Conservation (phyloP, 2,888 invertebrate species). For the Abscondita cerata region DNA sequence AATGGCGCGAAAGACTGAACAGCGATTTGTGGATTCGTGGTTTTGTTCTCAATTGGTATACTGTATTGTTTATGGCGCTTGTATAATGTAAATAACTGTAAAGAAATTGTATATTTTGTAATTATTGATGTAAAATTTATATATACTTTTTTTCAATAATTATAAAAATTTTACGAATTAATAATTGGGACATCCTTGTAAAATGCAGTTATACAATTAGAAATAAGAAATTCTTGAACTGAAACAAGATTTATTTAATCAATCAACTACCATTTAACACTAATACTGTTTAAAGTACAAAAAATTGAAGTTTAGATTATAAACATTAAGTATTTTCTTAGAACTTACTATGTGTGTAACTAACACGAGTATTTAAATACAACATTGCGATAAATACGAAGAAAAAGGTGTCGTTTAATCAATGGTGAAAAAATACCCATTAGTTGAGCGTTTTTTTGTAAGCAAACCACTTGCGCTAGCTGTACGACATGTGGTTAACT, state of each 20-base stretch:
- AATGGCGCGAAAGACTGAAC: too few species aligned
- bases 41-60: too few species aligned
- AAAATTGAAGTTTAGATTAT: slow-evolving; percentile 51
- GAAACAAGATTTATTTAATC: slow-evolving; percentile 56
- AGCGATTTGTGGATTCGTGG: too few species aligned
- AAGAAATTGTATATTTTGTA: slow-evolving; percentile 27
- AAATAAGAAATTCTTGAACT: slow-evolving; percentile 38
- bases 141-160: slow-evolving; percentile 6
- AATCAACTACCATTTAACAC: slow-evolving; percentile 52
- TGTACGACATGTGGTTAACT: slow-evolving; percentile 37
- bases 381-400: slow-evolving; percentile 48
- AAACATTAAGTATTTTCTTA: slow-evolving; percentile 43
- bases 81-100: slow-evolving; percentile 27
- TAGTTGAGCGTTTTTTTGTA: slow-evolving; percentile 31
- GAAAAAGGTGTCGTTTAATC: slow-evolving; percentile 32
- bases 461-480: slow-evolving; percentile 35
- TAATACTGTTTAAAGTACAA: slow-evolving; percentile 59
- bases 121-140: slow-evolving; percentile 12
- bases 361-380: slow-evolving; percentile 48
- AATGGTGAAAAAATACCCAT: slow-evolving; percentile 40
- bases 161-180: background rate
- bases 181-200: background rate
- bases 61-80: background rate
- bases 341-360: slow-evolving; percentile 51
- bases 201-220: slow-evolving; percentile 9